Conservation (phyloP, 2,888 invertebrate genomes). For the Toxonevra muliebris region DNA sequence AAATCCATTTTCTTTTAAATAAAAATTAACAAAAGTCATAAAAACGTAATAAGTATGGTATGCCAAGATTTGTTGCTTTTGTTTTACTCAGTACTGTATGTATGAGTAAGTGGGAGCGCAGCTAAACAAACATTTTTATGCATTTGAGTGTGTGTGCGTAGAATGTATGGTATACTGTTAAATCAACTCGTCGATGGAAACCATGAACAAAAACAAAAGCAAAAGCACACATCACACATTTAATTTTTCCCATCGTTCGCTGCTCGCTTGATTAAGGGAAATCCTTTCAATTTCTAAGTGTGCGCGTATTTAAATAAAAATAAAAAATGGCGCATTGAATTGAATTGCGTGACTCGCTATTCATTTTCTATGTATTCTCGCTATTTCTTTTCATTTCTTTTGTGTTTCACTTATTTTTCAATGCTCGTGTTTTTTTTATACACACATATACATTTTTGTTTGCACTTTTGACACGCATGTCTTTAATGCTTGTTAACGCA, state of each 20-base stretch:
- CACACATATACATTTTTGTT: background rate
- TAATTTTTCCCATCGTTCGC: background rate
- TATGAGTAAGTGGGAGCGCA: too few species aligned
- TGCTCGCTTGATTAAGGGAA: conserved; percentile 21
- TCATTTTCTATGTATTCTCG: too few species aligned
- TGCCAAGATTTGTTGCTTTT: too few species aligned
- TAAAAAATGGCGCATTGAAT: conserved; percentile 10
- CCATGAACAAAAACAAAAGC: too few species aligned
- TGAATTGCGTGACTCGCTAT: conserved; percentile 21
- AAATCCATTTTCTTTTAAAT: too few species aligned
- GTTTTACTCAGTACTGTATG: too few species aligned
- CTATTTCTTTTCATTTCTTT: conserved; percentile 11
- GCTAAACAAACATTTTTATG: too few species aligned
- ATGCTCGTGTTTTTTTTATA: conserved; percentile 3
- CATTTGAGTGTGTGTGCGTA: too few species aligned
- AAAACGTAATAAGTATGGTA: too few species aligned
- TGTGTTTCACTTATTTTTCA: conserved; percentile 3
- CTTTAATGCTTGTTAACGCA: conserved; percentile 16
- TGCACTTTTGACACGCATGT: conserved; percentile 23
- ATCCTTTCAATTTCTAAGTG: conserved; percentile 22
- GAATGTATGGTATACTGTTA: too few species aligned
- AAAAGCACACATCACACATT: background rate
- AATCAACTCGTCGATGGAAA: too few species aligned
- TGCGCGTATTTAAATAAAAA: conserved; percentile 14
- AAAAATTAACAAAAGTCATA: too few species aligned